Evolutionary conservation across 2,797 vertebrate genomes (phyloP), one percentile per base, ranked within the genome.

Genomic region (Cuniculus paca): DNA sequence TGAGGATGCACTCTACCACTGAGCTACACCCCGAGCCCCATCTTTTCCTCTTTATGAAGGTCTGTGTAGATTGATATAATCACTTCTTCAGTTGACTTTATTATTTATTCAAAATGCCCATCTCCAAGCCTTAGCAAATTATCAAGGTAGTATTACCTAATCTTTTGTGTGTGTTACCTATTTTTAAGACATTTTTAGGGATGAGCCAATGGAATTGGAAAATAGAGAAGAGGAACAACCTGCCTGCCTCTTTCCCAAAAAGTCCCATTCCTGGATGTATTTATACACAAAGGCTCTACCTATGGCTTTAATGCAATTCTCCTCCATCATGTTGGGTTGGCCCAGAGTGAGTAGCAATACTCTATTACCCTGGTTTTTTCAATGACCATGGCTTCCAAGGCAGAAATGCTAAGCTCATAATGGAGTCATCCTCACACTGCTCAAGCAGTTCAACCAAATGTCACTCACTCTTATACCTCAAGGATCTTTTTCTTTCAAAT

Each of bases 101-200:
- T 85, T 88, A 58, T 93, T 82, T 91, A 87, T 58, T 48, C 77
- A 93, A 91, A 95, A 94, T 68, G 24, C 75, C 77, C 56, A 80
- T 22, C 75, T 93, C 50, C 6, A 90, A 85, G 26, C 31, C 83
- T 54, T 42, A 88, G 50, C 2, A 85, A 50, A 88, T 83, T 83
- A 83, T 78, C 61, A 87, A 77, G 39, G 72, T 3, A 54, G 13
- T 4, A 10, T 74, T 26, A 74, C 11, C 39, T 72, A 72, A 12
- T 72, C 63, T 68, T 68, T n/a, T 36, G 16, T 63, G 28, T 14
- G 28, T 70, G n/a, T 89, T 50, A 92, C n/a, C 39, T 92, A 50
- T 52, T 92, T 22, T 92, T 39, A 90, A 88, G 83, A 95, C 48
- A 94, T 36, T 81, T 94, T 88, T 65, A 87, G 50, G n/a, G 31